These are phyloP conservation scores for Saccopteryx bilineata DNA, from an alignment of 2,113 vertebrate genomes.

Conservation along the genomic window DNA sequence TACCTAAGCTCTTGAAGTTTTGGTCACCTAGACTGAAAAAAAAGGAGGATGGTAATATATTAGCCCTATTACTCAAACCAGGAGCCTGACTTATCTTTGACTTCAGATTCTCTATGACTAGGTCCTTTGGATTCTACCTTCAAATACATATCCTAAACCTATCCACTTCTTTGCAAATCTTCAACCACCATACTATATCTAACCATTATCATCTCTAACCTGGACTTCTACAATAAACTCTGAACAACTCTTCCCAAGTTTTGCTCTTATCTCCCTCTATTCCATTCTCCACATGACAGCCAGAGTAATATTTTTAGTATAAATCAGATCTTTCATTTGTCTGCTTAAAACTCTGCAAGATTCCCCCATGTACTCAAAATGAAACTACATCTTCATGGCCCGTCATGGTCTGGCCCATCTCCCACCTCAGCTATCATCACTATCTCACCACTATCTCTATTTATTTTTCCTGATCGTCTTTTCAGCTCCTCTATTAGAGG, in stretches of 20 bases:
- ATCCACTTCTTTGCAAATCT: background rate
- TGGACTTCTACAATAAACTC: background rate
- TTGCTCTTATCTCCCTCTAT: background rate
- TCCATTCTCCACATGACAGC: background rate
- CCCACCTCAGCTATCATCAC: background rate
- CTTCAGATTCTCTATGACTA: background rate
- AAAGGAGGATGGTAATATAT: background rate
- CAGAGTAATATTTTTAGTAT: background rate
- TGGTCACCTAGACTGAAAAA: background rate
- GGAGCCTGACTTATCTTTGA: background rate
- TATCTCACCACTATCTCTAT: background rate
- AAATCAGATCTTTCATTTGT: background rate
- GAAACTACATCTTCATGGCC: background rate
- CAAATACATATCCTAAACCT: background rate
- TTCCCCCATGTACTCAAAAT: background rate
- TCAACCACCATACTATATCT: background rate
- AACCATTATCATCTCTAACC: background rate
- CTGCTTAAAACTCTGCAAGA: background rate
- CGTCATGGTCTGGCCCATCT: background rate
- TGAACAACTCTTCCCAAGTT: background rate
- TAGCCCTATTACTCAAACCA: background rate
- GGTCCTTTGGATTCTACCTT: constrained; percentile 20
- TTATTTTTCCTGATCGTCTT: background rate
- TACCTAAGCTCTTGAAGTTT: background rate
- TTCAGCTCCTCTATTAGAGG: background rate